phyloP scores from a whole-genome alignment of 2,888 invertebrate species.

The Oeneis ivallda region DNA sequence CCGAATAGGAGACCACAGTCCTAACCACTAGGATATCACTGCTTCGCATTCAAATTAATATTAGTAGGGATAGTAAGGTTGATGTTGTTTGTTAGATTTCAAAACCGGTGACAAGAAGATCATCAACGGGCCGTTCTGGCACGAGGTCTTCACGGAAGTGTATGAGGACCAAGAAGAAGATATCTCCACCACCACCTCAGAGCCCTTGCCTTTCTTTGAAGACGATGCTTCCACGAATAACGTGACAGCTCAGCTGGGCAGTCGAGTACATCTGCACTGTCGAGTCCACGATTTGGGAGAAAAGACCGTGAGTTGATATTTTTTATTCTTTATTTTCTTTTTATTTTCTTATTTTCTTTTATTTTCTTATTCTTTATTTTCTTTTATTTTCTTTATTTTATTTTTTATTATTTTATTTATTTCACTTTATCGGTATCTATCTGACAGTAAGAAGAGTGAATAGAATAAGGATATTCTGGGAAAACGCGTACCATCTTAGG shows the following conservation, averaged over 20 bases:
- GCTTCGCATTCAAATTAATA: too few relatives aligned
- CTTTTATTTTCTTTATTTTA: neutral
- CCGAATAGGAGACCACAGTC: too few relatives aligned
- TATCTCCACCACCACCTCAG: constrained; percentile 82
- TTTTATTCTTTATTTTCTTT: neutral
- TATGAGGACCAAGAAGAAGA: constrained; percentile 71
- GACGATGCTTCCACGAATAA: constrained; percentile 84
- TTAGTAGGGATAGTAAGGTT: too few relatives aligned
- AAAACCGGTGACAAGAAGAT: constrained; percentile 73
- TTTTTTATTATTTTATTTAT: neutral
- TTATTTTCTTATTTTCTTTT: too few relatives aligned
- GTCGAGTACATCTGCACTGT: constrained; percentile 84
- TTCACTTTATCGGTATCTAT: neutral
- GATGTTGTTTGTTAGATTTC: constrained; percentile 55
- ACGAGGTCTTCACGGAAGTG: constrained; percentile 70
- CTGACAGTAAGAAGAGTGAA: neutral
- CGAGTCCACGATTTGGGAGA: constrained; percentile 86
- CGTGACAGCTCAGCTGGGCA: constrained; percentile 85
- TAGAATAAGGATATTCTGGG: too few relatives aligned
- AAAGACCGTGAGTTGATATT: constrained; percentile 81
- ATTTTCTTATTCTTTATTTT: too few relatives aligned
- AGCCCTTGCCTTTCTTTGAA: constrained; percentile 88
- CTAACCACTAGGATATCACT: too few relatives aligned
- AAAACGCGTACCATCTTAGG: too few relatives aligned
- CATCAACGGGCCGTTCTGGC: constrained; percentile 72